A percentile compares a stretch with the other conserved stretches of the same genome.
Conservation (phyloP, 2,797 vertebrate species). For the Takifugu ocellatus region DNA sequence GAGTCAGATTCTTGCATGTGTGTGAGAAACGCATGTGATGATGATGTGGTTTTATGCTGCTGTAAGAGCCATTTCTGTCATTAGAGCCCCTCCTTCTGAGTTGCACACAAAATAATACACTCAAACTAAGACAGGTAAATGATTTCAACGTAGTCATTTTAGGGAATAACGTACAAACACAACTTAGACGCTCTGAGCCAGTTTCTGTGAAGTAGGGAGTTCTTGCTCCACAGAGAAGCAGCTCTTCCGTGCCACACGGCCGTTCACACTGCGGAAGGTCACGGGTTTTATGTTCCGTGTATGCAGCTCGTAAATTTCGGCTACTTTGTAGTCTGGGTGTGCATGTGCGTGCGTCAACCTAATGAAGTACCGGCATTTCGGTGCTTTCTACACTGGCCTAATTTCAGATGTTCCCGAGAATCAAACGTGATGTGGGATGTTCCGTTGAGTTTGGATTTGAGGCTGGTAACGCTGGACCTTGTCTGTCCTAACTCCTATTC, state of each 20-base stretch:
- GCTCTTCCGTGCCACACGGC: conserved; percentile 58
- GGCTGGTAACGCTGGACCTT: conserved; percentile 13
- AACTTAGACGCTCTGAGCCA: conserved; percentile 17
- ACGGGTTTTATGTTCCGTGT: conserved; percentile 73
- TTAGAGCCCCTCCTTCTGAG: conserved; percentile 37
- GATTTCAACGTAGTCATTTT: conserved; percentile 6
- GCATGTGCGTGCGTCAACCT: conserved; percentile 43
- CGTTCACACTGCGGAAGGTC: conserved; percentile 71
- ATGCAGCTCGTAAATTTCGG: conserved; percentile 75
- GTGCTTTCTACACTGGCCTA: conserved; percentile 71
- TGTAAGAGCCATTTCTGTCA: conserved; percentile 35
- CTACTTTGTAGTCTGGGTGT: conserved; percentile 66
- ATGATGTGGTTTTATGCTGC: conserved; percentile 52
- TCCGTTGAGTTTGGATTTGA: conserved; percentile 38
- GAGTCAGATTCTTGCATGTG: conserved; percentile 13
- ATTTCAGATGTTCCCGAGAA: conserved; percentile 61
- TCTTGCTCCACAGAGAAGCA: conserved; percentile 61
- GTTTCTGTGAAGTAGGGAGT: conserved; percentile 41
- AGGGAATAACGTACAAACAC: conserved; percentile 16
- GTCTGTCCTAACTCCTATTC: conserved; percentile 5
- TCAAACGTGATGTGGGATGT: conserved; percentile 42
- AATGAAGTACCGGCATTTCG: conserved; percentile 72
- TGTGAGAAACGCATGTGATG: conserved; percentile 17
- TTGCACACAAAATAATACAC: neutral
- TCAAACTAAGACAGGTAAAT: conserved; percentile 5